phyloP scores from a whole-genome alignment of 2,888 invertebrate genomes.

The Galeruca laticollis region DNA sequence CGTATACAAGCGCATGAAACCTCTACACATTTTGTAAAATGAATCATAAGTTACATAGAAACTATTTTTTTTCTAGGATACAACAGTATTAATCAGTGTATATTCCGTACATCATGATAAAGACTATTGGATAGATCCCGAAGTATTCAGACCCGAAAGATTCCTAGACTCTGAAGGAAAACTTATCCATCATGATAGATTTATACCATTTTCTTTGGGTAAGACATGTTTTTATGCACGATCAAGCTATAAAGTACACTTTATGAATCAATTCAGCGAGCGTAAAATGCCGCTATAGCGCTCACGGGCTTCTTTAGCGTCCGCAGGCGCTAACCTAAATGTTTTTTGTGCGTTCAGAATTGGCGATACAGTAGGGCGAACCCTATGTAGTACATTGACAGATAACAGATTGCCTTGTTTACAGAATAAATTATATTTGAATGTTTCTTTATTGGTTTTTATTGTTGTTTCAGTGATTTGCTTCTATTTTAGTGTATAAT shows the following conservation, averaged over 20 bases:
- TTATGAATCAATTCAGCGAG: too few species aligned
- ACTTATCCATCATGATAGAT: slow-evolving; percentile 56
- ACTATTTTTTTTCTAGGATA: slow-evolving; percentile 54
- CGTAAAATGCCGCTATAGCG: not conserved
- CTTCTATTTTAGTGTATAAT: too few species aligned
- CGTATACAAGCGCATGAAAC: too few species aligned
- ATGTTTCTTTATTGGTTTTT: too few species aligned
- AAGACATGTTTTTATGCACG: slow-evolving; percentile 28
- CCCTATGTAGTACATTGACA: too few species aligned
- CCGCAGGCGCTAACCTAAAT: too few species aligned
- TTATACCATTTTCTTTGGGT: slow-evolving; percentile 66
- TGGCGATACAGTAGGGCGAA: too few species aligned
- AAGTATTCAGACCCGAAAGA: slow-evolving; percentile 74
- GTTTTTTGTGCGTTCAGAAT: too few species aligned
- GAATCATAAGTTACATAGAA: not conserved
- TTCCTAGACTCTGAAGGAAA: slow-evolving; percentile 68
- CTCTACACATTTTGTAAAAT: slow-evolving; percentile 4
- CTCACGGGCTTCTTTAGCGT: too few species aligned
- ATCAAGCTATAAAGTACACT: not conserved
- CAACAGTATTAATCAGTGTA: slow-evolving; percentile 60
- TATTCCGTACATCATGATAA: slow-evolving; percentile 71
- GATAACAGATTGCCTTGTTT: too few species aligned
- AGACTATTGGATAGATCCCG: slow-evolving; percentile 73
- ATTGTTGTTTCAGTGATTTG: too few species aligned
- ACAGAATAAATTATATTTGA: too few species aligned